Evolutionary conservation across 2,113 vertebrate species (phyloP), one percentile per base, ranked within the genome.

Genomic region (Sebastes fasciatus): DNA sequence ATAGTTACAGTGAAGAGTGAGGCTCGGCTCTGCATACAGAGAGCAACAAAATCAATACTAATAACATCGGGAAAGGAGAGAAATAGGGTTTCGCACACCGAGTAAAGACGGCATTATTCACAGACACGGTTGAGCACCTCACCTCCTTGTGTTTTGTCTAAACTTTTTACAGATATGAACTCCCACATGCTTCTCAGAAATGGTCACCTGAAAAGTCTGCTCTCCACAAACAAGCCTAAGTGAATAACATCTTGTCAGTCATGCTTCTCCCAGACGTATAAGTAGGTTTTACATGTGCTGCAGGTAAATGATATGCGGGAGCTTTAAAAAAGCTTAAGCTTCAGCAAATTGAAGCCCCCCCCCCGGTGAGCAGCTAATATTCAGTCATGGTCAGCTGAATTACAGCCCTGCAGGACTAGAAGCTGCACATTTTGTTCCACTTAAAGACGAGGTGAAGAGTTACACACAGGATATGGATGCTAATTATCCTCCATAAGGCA

Each of bases 241-340:
- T 80, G 76, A 80, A 85, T 46, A 80, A 66, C 76, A 73, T 46
- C 69, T 64, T 13, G 78, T 85, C 82, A 67, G 79, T 74, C 73
- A 69, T 68, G 68, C 82, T 45, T 48, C n/a, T 26, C 23, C 21
- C 54, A 68, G 68, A 16, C 61, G 42, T 62, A 26, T 62, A 77
- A 79, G 73, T 43, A 63, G 71, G 58, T 73, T 77, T 84, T 72
- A 74, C 10, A 73, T 69, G 75, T 45, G 67, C 83, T 72, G 77
- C 52, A 80, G 71, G 63, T 84, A 63, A 86, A 84, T 64, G 57
- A 86, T 76, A 86, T 77, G 74, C 77, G 79, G 77, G n/a, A 49
- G 80, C 43, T 85, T 68, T 68, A 16, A 78, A 42, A 66, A 51
- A 71, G 14, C 23, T 66, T 54, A 51, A 74, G 61, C 71, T 77